Base-by-base conservation (phyloP, 2,888 invertebrate genomes). In the Melikaiella ostensackeni region DNA sequence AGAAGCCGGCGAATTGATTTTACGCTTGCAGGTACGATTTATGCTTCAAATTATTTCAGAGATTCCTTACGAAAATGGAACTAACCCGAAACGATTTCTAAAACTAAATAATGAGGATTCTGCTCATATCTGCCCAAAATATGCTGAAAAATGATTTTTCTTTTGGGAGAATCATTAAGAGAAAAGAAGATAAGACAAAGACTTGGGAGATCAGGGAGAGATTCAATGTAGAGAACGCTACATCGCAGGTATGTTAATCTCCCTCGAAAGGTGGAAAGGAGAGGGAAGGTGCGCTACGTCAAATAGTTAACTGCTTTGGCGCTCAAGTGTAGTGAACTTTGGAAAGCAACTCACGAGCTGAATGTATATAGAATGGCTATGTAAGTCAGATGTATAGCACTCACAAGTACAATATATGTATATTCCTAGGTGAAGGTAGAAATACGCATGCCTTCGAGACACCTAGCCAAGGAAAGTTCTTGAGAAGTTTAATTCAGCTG, bases 401-500 rank as follows among this genome's bases (percentile, higher is more conserved):
- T 78, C 82, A 81, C 80, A 82, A 76, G 77, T 80, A 82, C 75
- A 75, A 78, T 78, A 79, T 81, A 78, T 75, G 30, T 30, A 77
- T 66, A 77, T 75, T 62, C 46, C 73, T 73, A 77, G 76, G 77
- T 80, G 78, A 77, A 77, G 61, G 78, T 82, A 85, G 81, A 82
- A 85, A 86, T 87, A 86, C 86, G 84, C 84, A 79, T 84, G 82
- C 81, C 80, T 83, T 77, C 79, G 78, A 80, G 78, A 66, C 75
- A 64, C 77, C 76, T 78, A 73, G 35, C 50, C 79, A 76, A 77
- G 57, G 80, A 81, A 85, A 85, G 81, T 89, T 89, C 86, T 85
- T 81, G 82, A 84, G 85, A 88, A 90, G 88, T 89, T 89, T 87
- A 88, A 89, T 90, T 89, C 87, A 88, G 88, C 88, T 85, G 85